Conservation (phyloP, 2,888 invertebrate species). For the Acrobasis consociella region DNA sequence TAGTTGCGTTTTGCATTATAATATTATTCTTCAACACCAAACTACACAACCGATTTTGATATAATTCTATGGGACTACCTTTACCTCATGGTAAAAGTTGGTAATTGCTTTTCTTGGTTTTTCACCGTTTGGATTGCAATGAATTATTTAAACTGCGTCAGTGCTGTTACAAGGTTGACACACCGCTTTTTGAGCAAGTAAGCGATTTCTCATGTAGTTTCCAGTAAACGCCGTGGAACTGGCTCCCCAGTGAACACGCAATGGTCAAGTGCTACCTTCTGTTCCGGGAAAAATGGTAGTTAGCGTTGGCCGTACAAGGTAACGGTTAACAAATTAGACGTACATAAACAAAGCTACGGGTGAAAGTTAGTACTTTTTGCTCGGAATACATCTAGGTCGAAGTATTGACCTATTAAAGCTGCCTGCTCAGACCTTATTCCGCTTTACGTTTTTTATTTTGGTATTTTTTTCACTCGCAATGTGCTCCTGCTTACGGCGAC, state of each 20-base stretch:
- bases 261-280: conserved; percentile 37
- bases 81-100: too few species aligned
- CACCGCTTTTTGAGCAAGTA: conserved; percentile 9
- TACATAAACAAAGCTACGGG: conserved; percentile 21
- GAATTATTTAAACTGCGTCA: conserved; percentile 8
- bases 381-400: conserved; percentile 5
- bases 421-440: neutral
- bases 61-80: too few species aligned
- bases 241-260: conserved; percentile 41
- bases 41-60: too few species aligned
- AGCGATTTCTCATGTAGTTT: conserved; percentile 51
- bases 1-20: too few species aligned
- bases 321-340: conserved; percentile 24
- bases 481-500: neutral
- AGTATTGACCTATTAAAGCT: neutral
- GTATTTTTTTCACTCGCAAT: neutral
- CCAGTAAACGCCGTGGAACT: conserved; percentile 40
- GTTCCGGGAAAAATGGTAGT: conserved; percentile 38
- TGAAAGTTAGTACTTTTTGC: conserved; percentile 15
- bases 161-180: conserved; percentile 4
- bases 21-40: too few species aligned
- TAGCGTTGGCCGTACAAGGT: conserved; percentile 26
- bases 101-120: neutral
- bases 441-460: neutral
- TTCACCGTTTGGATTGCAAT: neutral